A percentile compares a stretch with the other conserved stretches of the same genome.
These are phyloP conservation scores for Hirtodrosophila alboralis DNA, from an alignment of 2,888 invertebrate genomes.

Conservation along the genomic window DNA sequence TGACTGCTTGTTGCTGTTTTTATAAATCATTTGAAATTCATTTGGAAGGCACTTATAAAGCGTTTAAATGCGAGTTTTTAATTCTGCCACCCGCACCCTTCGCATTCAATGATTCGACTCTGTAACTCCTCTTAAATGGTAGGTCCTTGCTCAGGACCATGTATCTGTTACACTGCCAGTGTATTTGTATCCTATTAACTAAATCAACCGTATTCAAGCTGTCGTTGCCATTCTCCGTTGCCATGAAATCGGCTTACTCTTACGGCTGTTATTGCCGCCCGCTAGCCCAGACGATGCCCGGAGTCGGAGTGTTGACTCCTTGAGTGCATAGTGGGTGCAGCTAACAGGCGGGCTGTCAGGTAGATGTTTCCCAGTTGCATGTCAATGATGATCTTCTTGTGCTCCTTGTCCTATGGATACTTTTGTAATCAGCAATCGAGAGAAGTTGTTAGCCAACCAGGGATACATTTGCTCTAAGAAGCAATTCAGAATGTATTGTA, in stretches of 20 bases:
- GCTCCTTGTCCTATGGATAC: conserved; percentile 49
- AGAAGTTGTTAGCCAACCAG: conserved; percentile 48
- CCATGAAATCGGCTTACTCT: conserved; percentile 60
- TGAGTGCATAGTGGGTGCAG: conserved; percentile 42
- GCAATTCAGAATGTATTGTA: too few species aligned
- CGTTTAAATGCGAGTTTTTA: conserved; percentile 73
- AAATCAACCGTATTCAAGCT: conserved; percentile 68
- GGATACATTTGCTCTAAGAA: conserved; percentile 33
- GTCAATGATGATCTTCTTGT: conserved; percentile 54
- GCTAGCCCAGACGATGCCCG: conserved; percentile 38
- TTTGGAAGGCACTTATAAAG: conserved; percentile 63
- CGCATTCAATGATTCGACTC: conserved; percentile 50
- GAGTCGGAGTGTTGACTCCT: conserved; percentile 59
- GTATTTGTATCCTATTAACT: conserved; percentile 69
- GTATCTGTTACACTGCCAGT: conserved; percentile 25
- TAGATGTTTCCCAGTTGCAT: conserved; percentile 51
- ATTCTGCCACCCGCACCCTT: conserved; percentile 42
- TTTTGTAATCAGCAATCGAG: conserved; percentile 64
- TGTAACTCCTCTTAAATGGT: conserved; percentile 18
- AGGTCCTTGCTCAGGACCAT: conserved; percentile 29
- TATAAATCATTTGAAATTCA: conserved; percentile 73
- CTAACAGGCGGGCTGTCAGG: conserved; percentile 32
- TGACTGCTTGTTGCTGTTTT: conserved; percentile 44
- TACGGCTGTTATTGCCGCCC: conserved; percentile 55
- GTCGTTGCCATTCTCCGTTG: conserved; percentile 16